Base-by-base conservation (phyloP, 2,888 invertebrate species). In the Eristalis tenax region DNA sequence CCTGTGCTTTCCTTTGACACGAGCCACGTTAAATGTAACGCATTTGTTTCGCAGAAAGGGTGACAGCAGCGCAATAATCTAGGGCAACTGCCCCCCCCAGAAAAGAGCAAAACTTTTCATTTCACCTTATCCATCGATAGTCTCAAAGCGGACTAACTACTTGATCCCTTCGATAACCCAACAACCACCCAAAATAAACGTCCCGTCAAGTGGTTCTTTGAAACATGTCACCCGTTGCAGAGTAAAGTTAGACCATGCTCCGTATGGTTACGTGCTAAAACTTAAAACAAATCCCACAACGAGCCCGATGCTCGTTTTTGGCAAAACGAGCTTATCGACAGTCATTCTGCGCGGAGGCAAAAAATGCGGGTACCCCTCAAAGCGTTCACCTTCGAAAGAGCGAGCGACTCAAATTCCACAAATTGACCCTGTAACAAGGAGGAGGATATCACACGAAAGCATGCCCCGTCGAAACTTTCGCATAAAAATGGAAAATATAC, bases 351-450 rank as follows among this genome's bases (percentile, higher is more conserved):
- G 56, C 18, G 0, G 22, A 0, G 23, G 22, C 18, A 38, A 22
- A 23, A 50, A n/a, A 40, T 2, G 10, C 18, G 2, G 8, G n/a
- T 10, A n/a, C 50, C 11, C 70, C 40, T 18, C 35, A 59, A 76
- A 66, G 26, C 28, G 13, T 15, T 40, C 23, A 5, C 40, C 59
- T 22, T 40, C 66, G 59, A 59, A 76, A 40, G 40, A 61, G 3
- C 26, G 26, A 26, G 28, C 13, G 43, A 6, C 28, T 43, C 66
- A 68, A 59, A 76, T 28, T 59, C 28, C 26, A n/a, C 75, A 59
- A 76, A 76, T 68, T 76, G 66, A 76, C 75, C 65, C 15, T 32
- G 64, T 76, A 75, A 75, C 38, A 75, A 56, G 26, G 35, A 56
- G 26, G 35, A 23, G 75, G 56, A 65, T 35, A 26, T 38, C 38